A percentile compares a stretch with the other conserved stretches of the same genome.
Evolutionary conservation across 2,888 invertebrate genomes (phyloP).

Genomic region (Galerucella calmariensis): DNA sequence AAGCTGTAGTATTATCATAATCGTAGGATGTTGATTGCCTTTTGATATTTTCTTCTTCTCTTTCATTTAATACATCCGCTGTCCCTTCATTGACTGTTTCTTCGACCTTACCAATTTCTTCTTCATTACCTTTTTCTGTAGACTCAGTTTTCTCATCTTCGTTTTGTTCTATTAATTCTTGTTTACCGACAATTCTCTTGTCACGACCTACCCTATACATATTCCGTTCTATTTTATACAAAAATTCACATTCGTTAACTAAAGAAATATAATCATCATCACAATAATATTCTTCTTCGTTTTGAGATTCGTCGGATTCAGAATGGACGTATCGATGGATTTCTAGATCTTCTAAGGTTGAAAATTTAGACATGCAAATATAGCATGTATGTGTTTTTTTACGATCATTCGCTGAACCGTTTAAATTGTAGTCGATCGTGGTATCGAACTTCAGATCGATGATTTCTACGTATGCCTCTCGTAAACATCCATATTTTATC

Average conservation of each 20-base stretch:
- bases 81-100: too few species aligned
- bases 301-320: constrained; percentile 11
- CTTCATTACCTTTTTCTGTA: neutral
- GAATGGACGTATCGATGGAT: constrained; percentile 22
- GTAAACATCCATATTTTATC: neutral
- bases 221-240: neutral
- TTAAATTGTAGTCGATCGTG: neutral
- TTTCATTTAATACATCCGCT: too few species aligned
- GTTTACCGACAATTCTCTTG: neutral
- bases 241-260: neutral
- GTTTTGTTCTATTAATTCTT: neutral
- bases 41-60: too few species aligned
- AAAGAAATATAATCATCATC: constrained; percentile 10
- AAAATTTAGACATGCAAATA: constrained; percentile 33
- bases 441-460: constrained; percentile 19
- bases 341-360: constrained; percentile 20
- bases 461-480: constrained; percentile 1
- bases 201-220: neutral
- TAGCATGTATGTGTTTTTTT: constrained; percentile 31
- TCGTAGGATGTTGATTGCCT: too few species aligned
- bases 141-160: neutral
- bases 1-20: too few species aligned
- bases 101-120: too few species aligned
- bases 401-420: neutral
- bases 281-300: constrained; percentile 21